Evolutionary conservation across 2,888 invertebrate genomes (phyloP).

Genomic region (Caenorhabditis japonica): DNA sequence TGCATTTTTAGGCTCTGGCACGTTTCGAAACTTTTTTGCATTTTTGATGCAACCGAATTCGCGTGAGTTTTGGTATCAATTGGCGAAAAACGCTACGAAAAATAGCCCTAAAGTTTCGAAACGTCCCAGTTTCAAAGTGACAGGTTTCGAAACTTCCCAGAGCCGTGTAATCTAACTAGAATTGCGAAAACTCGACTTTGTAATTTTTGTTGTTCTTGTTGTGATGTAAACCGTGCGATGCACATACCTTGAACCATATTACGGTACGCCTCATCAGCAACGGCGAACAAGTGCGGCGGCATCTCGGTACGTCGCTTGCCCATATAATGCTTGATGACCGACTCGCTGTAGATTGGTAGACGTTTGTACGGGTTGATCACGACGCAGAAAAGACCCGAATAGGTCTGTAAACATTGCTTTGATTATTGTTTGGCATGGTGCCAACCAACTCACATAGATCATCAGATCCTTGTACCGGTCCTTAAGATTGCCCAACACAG

Average conservation of each 20-base stretch:
- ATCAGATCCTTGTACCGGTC: conserved; percentile 85
- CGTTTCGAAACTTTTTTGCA: no score
- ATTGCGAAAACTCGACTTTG: no score
- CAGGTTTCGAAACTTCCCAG: no score
- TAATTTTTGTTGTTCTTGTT: no score
- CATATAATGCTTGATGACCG: conserved; percentile 73
- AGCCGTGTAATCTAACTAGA: no score
- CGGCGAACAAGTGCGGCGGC: conserved; percentile 92
- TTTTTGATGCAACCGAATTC: no score
- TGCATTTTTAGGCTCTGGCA: no score
- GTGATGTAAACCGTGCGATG: no score
- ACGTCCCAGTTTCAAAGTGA: no score
- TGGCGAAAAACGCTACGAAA: no score
- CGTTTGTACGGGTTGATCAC: conserved; percentile 77
- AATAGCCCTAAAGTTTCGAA: no score
- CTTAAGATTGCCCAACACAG: conserved; percentile 97
- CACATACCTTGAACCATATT: conserved; percentile 97
- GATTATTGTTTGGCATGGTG: not conserved
- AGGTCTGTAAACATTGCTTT: conserved; percentile 64
- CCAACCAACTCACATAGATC: conserved; percentile 71
- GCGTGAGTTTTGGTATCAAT: no score
- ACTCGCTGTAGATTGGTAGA: conserved; percentile 76
- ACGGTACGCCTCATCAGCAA: conserved; percentile 96
- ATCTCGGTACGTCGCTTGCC: conserved; percentile 77
- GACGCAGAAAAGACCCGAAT: conserved; percentile 77